Evolutionary conservation across 2,797 vertebrate genomes (phyloP), one percentile per base, ranked within the genome.

Genomic region (Myotis myotis): DNA sequence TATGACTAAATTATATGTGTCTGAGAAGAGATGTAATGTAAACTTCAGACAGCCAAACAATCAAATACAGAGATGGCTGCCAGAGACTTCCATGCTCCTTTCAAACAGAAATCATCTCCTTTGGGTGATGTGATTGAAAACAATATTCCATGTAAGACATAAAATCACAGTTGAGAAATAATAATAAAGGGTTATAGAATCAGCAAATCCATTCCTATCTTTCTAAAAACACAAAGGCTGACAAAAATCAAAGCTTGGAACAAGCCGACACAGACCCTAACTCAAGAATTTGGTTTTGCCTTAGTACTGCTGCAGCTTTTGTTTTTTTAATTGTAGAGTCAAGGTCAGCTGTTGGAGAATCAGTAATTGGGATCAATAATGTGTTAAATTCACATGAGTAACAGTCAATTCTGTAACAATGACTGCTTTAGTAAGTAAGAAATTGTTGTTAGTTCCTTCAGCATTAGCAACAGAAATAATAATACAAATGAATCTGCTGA

Each of bases 141-240:
- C 92, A 96, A 95, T 97, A 96, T 96, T 93, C 96, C 96, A 64
- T 89, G 91, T 94, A 95, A 95, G 76, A 91, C 75, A 94, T 70
- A 94, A 92, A 44, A 2, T 3, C 89, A 49, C 19, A 15, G 53
- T 33, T 86, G 88, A 94, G 36, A 81, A 96, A 95, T 95, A 97
- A 82, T 36, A 96, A 88, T 36, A 94, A 11, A 57, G 94, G 93
- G 23, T 89, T 90, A 89, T 53, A 96, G 91, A 15, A 95, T 89
- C 51, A 71, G 82, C 97, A 94, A 91, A 93, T 33, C 89, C 30
- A 81, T 74, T 94, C 66, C 86, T 86, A 90, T 91, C 44, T 0
- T 11, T 53, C 94, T 89, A 60, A 93, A 93, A 95, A 95, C 80
- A 96, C 30, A 97, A 76, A 97, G 87, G 15, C 41, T 92, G 20